Percentiles rank a stretch among this genome's conserved stretches.
phyloP scores from a whole-genome alignment of 2,888 invertebrate species.

The Meliscaeva auricollis region DNA sequence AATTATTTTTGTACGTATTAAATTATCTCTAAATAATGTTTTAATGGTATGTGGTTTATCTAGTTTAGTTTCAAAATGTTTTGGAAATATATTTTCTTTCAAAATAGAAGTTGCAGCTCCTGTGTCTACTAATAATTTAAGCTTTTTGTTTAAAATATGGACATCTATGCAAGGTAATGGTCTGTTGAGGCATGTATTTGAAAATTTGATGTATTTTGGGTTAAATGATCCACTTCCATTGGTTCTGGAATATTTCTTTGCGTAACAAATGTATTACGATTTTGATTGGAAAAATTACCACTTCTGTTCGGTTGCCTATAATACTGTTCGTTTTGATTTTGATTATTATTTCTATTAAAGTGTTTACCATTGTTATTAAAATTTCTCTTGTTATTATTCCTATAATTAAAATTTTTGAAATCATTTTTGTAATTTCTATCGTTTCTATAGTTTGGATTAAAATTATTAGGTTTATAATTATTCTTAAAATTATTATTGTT shows the following conservation, averaged over 20 bases:
- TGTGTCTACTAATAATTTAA: no score
- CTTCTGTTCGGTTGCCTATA: slow-evolving; percentile 2
- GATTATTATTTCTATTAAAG: not conserved
- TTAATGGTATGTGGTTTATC: not conserved
- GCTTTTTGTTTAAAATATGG: not conserved
- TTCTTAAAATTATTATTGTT: no score
- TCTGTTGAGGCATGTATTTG: slow-evolving; percentile 2
- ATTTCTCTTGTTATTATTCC: not conserved
- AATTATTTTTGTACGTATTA: not conserved
- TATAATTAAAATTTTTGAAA: no score
- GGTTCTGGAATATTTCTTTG: not conserved
- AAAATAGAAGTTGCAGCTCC: not conserved
- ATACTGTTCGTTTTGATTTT: not conserved
- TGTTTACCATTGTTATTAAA: not conserved
- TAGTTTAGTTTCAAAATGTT: not conserved
- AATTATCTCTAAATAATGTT: not conserved
- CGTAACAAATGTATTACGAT: not conserved
- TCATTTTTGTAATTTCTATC: no score
- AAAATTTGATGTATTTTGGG: not conserved
- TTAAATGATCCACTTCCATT: not conserved
- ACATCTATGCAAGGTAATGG: slow-evolving; percentile 6
- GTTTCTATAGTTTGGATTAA: no score
- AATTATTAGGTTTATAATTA: no score
- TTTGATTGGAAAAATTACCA: not conserved
- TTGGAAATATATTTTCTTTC: not conserved